Conservation (phyloP, 2,888 invertebrate genomes). For the Belgica antarctica region DNA sequence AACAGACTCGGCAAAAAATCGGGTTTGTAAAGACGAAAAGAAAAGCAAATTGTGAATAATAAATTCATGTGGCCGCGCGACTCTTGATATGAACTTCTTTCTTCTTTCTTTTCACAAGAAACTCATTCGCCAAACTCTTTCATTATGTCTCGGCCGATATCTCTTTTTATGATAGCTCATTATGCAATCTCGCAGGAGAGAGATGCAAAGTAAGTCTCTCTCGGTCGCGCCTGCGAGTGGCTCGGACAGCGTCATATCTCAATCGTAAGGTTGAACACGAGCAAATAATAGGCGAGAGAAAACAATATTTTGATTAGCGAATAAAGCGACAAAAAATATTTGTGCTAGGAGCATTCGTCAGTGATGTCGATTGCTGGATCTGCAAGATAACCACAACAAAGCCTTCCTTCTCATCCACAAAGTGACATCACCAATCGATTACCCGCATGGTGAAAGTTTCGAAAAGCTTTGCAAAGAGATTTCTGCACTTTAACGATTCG, state of each 20-base stretch:
- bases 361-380: too few species aligned
- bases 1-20: neutral
- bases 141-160: neutral
- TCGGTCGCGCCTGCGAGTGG: neutral
- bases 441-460: neutral
- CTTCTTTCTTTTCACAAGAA: slow-evolving; percentile 7
- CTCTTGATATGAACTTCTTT: slow-evolving; percentile 9
- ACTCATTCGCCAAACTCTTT: neutral
- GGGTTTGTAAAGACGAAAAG: neutral
- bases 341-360: neutral
- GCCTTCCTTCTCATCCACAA: too few species aligned
- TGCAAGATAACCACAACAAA: too few species aligned
- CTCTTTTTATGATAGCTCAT: neutral
- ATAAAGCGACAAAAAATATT: neutral
- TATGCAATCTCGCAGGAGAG: slow-evolving; percentile 4
- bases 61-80: slow-evolving; percentile 7
- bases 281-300: slow-evolving; percentile 2
- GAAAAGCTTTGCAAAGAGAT: neutral
- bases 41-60: slow-evolving; percentile 6
- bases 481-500: slow-evolving; percentile 15
- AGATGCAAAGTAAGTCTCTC: too few species aligned
- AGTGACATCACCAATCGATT: too few species aligned
- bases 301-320: slow-evolving; percentile 27
- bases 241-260: slow-evolving; percentile 12
- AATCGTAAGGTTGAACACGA: slow-evolving; percentile 1